Base-by-base conservation (phyloP, 2,888 invertebrate species). In the Adineta ricciae region DNA sequence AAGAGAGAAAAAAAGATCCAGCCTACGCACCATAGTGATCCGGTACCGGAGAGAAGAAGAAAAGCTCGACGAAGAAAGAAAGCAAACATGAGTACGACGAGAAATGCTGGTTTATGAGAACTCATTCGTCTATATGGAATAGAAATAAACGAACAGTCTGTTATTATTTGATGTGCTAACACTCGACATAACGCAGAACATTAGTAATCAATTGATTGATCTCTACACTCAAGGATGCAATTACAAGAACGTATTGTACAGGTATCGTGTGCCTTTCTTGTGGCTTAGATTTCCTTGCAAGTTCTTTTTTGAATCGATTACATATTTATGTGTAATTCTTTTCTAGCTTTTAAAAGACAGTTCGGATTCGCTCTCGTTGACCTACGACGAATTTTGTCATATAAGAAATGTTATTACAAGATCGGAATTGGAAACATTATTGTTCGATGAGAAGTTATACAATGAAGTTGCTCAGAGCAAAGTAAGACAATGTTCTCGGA, bases 341-440 rank as follows among this genome's bases (percentile, higher is more conserved):
- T 21, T 78, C n/a, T 78, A 78, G 78, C 41, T 78, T n/a, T 41
- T 78, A 41, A 78, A 78, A 41, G 41, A 78, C n/a, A 78, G 78
- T 78, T 78, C 41, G 41, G 78, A 78, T 78, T 41, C 78, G 41
- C n/a, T 78, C 38, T 78, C 78, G n/a, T 78, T 78, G 41, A 78
- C 78, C 19, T 78, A 41, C 14, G 41, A 32, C 4, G 78, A 78
- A 78, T 78, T 78, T 78, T 41, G 78, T 78, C 78, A 78, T 78
- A 78, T 78, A 19, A 0, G 78, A 41, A 78, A 78, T 78, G 78
- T 78, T n/a, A 24, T 78, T n/a, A 78, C 78, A 41, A 38, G 78
- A 41, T 36, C 78, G 9, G 78, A 78, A n/a, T 41, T 78, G n/a
- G 78, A 78, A 78, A 78, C 41, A 24, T 32, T 78, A 41, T 78